Evolutionary conservation across 1,140 invertebrate species (phyloP), one percentile per base, ranked within the genome.

Genomic region (Apocrypta bakeri): DNA sequence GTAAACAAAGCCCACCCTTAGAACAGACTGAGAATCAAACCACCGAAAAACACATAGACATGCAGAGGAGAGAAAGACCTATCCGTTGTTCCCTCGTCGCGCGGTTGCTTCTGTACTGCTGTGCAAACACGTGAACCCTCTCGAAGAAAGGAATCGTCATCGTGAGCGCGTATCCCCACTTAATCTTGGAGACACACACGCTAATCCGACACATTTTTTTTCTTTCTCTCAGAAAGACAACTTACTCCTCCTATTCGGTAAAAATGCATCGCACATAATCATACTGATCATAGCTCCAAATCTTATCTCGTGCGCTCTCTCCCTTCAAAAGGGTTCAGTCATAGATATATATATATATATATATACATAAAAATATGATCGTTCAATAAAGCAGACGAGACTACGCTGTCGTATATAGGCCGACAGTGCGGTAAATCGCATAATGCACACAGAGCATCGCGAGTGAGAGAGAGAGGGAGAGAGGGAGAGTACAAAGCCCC

Each of bases 1-100:
- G 48, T n/a, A 56, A 4, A 56, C 48, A 17, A 56, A 17, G 21
- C 11, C 27, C 27, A 69, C 4, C 11, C 1, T 6, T 72, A 40
- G 21, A n/a, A 72, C 7, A 48, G 48, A 14, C 40, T 25, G 42
- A 27, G 27, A 74, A 74, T 74, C 72, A 56, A 74, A 74, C 72
- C 72, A 8, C 72, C 29, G 72, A 74, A 74, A 74, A 74, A 74
- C 48, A 74, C 72, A 74, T 42, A 48, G 42, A 72, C 1, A 33
- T 21, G 27, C 29, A 42, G 6, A 72, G 14, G 40, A 74, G 48
- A 21, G 42, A 25, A 14, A 27, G 21, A 74, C n/a, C n/a, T n/a
- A 74, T 56, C 40, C 42, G 29, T 25, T 27, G 42, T 74, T 74
- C 40, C 72, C 72, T 73, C 71, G 27, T 42, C 71, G 8, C 24